Evolutionary conservation across 2,888 invertebrate species (phyloP), one percentile per base, ranked within the genome.

Genomic region (Ophion ellenae): DNA sequence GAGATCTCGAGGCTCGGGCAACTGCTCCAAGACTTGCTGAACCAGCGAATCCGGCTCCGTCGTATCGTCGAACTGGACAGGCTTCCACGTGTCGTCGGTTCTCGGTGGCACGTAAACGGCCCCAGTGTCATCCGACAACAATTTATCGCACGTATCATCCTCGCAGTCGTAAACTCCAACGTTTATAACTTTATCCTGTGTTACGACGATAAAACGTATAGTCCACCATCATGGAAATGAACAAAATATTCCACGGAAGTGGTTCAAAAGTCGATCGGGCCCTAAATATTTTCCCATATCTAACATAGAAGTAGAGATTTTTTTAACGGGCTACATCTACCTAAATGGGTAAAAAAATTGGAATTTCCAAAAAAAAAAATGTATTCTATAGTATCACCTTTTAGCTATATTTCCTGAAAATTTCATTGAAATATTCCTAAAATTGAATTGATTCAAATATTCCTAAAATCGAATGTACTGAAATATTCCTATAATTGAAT

Each of bases 1-100:
- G 87, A 97, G 91, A 92, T 95, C 93, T 92, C 95, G 91, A 10
- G 96, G 95, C 89, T 96, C 95, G 4, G 97, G 97, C 45, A 97
- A 93, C 84, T 95, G 94, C 79, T 95, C 94, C 70, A 97, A 93
- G 71, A 96, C 95, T 88, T 95, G 94, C 85, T 95, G 94, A 9
- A 96, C 94, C 80, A 97, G 94, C 88, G 96, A 96, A 90, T 95
- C 95, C 32, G 94, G 92, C 89, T 95, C 95, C 2, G 87, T 81
- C 11, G 89, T 40, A 70, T 90, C 87, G 40, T 92, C 89, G n/a
- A 93, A 89, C 5, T 88, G 85, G 32, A 92, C 85, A 20, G 91
- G 90, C 93, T 47, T 94, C 94, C 81, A 95, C 89, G 81, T 69
- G 53, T 89, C 79, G n/a, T 82, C 71, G 28, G 59, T 86, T 67